Base-by-base conservation (phyloP, 1,140 invertebrate species). In the Drosophila asahinai region DNA sequence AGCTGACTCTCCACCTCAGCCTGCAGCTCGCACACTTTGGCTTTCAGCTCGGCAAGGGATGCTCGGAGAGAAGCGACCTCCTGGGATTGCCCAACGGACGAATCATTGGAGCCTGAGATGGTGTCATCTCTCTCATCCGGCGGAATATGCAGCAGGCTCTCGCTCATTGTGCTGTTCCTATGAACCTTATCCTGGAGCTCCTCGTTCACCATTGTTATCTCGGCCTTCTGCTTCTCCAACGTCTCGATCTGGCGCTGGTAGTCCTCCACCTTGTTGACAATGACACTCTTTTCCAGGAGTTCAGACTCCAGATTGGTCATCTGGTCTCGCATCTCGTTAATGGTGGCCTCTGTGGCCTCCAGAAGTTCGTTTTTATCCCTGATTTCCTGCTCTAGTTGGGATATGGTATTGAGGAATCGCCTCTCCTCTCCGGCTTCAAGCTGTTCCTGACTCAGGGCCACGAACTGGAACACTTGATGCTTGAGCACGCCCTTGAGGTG, bases 241-340 rank as follows among this genome's bases (percentile, higher is more conserved):
- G 65, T 58, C 25, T 84, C 83, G 25, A 92, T 87, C 68, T 92
- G 82, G 0, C 81, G 74, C 59, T 92, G 82, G 61, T 92, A 91
- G 7, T 73, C 76, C 25, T 86, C 82, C 0, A 86, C 83, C 45
- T 83, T 78, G 45, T 86, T 84, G 4, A 86, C 80, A 48, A 91
- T 90, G 11, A 91, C 57, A 2, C 86, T 92, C 59, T 92, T 92
- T 22, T 92, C 90, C 1, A 84, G 47, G 0, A 92, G 66, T 5
- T 75, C 90, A 2, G 75, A 80, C 30, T 91, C 72, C 2, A 92
- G 52, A 15, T 6, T 61, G 14, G 52, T 78, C 67, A 91, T 87
- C 19, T 92, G 86, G 3, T 84, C 81, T 3, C 77, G 73, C 86
- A 92, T 84, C 27, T 92, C 86, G 3, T 81, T 78, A 0, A 90